These are phyloP conservation scores for Zygaena filipendulae DNA, from an alignment of 2,888 invertebrate genomes.

Conservation along the genomic window DNA sequence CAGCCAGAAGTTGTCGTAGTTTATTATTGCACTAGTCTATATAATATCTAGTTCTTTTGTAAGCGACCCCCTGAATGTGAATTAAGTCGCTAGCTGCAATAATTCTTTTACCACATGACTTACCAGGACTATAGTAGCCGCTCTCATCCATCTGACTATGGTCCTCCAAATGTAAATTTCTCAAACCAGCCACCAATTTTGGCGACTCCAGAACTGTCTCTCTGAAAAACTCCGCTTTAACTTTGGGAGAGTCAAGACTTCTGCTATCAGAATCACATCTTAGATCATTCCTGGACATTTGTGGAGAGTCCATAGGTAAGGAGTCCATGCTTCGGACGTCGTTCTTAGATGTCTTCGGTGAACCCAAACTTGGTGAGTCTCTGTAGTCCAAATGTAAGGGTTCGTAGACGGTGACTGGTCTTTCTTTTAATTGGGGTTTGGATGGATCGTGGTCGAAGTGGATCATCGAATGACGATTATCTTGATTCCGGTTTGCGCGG, in stretches of 20 bases:
- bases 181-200: slow-evolving; percentile 45
- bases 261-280: slow-evolving; percentile 51
- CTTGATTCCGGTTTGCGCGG: slow-evolving; percentile 44
- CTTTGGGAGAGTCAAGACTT: slow-evolving; percentile 53
- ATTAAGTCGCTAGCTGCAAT: no score
- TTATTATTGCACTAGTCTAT: no score
- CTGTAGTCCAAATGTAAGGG: slow-evolving; percentile 55
- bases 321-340: slow-evolving; percentile 54
- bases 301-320: slow-evolving; percentile 53
- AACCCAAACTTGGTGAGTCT: slow-evolving; percentile 48
- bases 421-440: slow-evolving; percentile 50
- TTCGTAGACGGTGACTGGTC: slow-evolving; percentile 55
- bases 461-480: slow-evolving; percentile 63
- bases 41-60: no score
- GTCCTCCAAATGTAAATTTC: slow-evolving; percentile 54
- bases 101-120: no score
- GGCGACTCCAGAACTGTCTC: slow-evolving; percentile 51
- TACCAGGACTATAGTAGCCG: slow-evolving; percentile 60
- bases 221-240: slow-evolving; percentile 49
- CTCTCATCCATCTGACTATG: slow-evolving; percentile 62
- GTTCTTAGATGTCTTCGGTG: slow-evolving; percentile 51
- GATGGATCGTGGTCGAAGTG: slow-evolving; percentile 54
- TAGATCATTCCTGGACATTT: slow-evolving; percentile 46
- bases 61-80: no score
- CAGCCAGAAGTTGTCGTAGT: no score